phyloP scores from a whole-genome alignment of 2,113 vertebrate genomes.

The Scartelaos histophorus region DNA sequence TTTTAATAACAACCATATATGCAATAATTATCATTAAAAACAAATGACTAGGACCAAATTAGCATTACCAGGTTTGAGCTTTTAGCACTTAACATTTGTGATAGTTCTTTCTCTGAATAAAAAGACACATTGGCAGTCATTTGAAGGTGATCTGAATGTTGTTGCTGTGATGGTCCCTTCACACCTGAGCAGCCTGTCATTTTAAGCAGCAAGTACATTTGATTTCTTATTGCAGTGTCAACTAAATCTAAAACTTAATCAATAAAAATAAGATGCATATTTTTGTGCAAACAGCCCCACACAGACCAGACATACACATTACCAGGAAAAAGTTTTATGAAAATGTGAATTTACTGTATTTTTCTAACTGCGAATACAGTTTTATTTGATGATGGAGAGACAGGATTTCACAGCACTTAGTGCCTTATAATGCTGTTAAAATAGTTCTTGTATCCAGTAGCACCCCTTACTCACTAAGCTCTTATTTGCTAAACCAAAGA shows the following conservation, averaged over 20 bases:
- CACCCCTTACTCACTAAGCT: slow-evolving; percentile 30
- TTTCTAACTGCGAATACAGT: slow-evolving; percentile 5
- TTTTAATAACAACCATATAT: not conserved
- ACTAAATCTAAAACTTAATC: not conserved
- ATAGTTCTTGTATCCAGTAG: not conserved
- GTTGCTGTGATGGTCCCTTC: not conserved
- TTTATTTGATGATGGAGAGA: slow-evolving; percentile 1
- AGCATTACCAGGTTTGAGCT: not conserved
- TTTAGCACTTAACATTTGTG: slow-evolving; percentile 6
- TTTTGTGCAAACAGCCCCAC: not conserved
- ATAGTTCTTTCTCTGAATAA: not conserved
- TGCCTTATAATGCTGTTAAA: slow-evolving; percentile 57
- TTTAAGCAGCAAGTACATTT: not conserved
- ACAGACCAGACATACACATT: not conserved
- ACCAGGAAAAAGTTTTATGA: slow-evolving; percentile 5
- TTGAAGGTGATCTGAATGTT: not conserved
- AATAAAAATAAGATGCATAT: not conserved
- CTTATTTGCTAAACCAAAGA: slow-evolving; percentile 65
- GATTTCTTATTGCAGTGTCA: slow-evolving; percentile 1
- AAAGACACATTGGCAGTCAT: slow-evolving; percentile 1
- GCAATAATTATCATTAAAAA: not conserved
- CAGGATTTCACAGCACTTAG: slow-evolving; percentile 13
- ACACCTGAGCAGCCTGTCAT: not conserved
- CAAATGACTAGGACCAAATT: slow-evolving; percentile 3
- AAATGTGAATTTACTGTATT: slow-evolving; percentile 9